Evolutionary conservation across 2,797 vertebrate genomes (phyloP).

Genomic region (Enteromius unitaeniatus): DNA sequence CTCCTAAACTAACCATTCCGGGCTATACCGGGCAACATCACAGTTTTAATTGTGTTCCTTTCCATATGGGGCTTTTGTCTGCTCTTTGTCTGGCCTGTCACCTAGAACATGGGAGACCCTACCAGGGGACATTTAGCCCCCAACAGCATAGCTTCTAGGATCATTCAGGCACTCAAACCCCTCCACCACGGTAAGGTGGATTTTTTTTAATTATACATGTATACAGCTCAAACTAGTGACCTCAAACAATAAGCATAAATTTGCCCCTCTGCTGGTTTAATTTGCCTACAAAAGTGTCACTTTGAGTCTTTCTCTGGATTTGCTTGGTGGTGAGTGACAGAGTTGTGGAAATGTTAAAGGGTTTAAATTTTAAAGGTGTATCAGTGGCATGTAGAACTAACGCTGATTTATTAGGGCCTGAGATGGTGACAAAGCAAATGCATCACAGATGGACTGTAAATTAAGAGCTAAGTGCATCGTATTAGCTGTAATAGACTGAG

Average conservation of each 20-base stretch:
- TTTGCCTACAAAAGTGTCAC: slow-evolving; percentile 4
- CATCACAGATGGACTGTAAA: slow-evolving; percentile 73
- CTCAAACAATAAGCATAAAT: neutral
- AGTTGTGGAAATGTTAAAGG: slow-evolving; percentile 45
- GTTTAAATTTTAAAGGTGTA: slow-evolving; percentile 65
- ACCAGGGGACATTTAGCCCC: too few species aligned
- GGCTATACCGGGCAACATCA: too few species aligned
- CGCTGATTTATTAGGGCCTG: slow-evolving; percentile 68
- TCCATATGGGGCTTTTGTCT: too few species aligned
- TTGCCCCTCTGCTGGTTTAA: slow-evolving; percentile 1
- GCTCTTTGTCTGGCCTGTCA: too few species aligned
- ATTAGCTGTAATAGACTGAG: slow-evolving; percentile 76
- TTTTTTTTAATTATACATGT: neutral
- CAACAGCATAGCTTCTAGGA: too few species aligned
- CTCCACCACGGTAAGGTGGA: too few species aligned
- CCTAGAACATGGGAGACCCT: too few species aligned
- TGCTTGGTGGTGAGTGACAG: slow-evolving; percentile 8
- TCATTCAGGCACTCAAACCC: too few species aligned
- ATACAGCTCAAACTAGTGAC: neutral
- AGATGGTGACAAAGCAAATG: slow-evolving; percentile 65
- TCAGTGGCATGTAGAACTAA: slow-evolving; percentile 63
- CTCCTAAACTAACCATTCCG: too few species aligned
- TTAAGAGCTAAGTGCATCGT: slow-evolving; percentile 74
- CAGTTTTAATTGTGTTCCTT: too few species aligned
- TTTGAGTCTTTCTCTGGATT: neutral